phyloP scores from a whole-genome alignment of 2,888 invertebrate genomes.

The Stramonita haemastoma region DNA sequence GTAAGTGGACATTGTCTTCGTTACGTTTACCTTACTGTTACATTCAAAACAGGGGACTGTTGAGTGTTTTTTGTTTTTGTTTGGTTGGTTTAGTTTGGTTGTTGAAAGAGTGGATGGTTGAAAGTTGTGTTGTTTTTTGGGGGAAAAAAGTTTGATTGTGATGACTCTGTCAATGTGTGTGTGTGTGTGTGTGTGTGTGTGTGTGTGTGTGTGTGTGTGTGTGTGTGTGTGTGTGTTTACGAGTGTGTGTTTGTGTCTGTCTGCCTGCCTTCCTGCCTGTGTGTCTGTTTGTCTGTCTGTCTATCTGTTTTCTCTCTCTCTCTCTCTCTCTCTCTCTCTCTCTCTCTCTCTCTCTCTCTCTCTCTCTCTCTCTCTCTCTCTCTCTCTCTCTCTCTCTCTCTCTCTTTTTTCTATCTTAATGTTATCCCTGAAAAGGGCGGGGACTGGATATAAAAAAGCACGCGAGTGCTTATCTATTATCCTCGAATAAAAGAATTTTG shows the following conservation, averaged over 20 bases:
- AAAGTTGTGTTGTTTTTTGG: too few species aligned
- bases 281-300: background rate
- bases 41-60: too few species aligned
- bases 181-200: conserved; percentile 16
- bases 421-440: too few species aligned
- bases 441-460: too few species aligned
- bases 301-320: background rate
- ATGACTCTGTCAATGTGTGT: background rate
- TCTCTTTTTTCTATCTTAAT: too few species aligned
- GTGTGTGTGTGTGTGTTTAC: background rate
- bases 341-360: background rate
- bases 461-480: background rate
- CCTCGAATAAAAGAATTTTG: background rate
- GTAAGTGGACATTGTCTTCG: background rate
- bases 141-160: too few species aligned
- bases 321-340: background rate
- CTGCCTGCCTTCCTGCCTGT: background rate
- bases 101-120: background rate
- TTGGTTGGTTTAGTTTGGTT: background rate
- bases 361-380: background rate
- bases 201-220: background rate
- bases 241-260: conserved; percentile 3
- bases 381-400: background rate
- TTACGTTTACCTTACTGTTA: background rate
- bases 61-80: background rate